Evolutionary conservation across 2,888 invertebrate species (phyloP).

Genomic region (Abrostola tripartita): DNA sequence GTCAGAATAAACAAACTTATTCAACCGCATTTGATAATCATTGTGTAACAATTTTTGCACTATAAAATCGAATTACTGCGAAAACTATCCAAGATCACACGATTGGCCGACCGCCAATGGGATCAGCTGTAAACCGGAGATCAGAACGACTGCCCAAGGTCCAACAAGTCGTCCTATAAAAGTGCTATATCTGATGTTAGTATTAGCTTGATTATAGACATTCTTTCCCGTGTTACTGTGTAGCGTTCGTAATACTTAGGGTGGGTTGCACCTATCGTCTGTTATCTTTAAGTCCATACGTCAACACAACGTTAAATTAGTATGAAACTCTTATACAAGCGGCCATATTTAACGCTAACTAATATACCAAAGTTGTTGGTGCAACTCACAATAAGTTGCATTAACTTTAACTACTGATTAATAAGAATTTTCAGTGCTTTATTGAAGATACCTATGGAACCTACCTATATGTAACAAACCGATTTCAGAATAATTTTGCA

Average conservation of each 20-base stretch:
- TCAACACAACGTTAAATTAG: too few species aligned
- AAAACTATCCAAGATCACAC: slow-evolving; percentile 38
- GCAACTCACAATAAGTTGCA: too few species aligned
- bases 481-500: too few species aligned
- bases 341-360: too few species aligned
- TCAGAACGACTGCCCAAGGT: slow-evolving; percentile 34
- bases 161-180: slow-evolving; percentile 25
- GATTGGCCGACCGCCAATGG: slow-evolving; percentile 51
- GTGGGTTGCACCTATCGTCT: too few species aligned
- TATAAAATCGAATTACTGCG: slow-evolving; percentile 38
- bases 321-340: too few species aligned
- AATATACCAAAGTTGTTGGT: too few species aligned
- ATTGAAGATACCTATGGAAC: too few species aligned
- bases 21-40: slow-evolving; percentile 16
- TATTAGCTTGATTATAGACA: slow-evolving; percentile 3
- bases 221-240: not conserved
- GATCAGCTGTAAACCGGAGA: slow-evolving; percentile 35
- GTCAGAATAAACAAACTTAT: slow-evolving; percentile 12
- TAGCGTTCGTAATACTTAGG: not conserved
- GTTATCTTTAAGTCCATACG: too few species aligned
- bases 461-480: too few species aligned
- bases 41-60: slow-evolving; percentile 24
- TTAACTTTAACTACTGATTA: too few species aligned
- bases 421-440: too few species aligned
- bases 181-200: slow-evolving; percentile 17